A percentile compares a stretch with the other conserved stretches of the same genome.
phyloP scores from a whole-genome alignment of 2,888 invertebrate species.

The Yponomeuta malinellus region DNA sequence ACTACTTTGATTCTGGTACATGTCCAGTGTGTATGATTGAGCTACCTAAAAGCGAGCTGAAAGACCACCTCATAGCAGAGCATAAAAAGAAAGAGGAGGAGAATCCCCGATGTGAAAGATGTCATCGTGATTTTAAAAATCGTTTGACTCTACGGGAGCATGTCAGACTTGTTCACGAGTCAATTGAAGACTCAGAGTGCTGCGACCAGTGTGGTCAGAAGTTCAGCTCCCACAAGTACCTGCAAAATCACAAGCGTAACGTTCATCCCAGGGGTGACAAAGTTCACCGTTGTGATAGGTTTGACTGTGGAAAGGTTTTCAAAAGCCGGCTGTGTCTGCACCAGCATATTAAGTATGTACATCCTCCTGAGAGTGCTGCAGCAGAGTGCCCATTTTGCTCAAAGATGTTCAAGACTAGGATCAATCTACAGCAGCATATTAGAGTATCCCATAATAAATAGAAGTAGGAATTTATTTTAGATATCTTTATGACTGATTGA shows the following conservation, averaged over 20 bases:
- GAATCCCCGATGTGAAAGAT: conserved; percentile 27
- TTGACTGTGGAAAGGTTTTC: conserved; percentile 34
- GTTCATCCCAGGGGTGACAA: conserved; percentile 39
- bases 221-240: conserved; percentile 36
- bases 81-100: conserved; percentile 28
- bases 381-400: conserved; percentile 36
- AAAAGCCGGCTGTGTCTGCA: conserved; percentile 37
- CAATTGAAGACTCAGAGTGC: conserved; percentile 32
- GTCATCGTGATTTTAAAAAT: conserved; percentile 34
- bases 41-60: conserved; percentile 29
- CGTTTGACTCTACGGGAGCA: conserved; percentile 36
- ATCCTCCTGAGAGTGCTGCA: conserved; percentile 34
- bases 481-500: not conserved
- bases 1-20: conserved; percentile 21
- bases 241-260: conserved; percentile 39
- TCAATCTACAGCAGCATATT: conserved; percentile 35
- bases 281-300: conserved; percentile 28
- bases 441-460: conserved; percentile 29
- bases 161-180: conserved; percentile 37
- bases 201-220: conserved; percentile 39
- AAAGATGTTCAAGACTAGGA: conserved; percentile 35
- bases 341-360: conserved; percentile 38
- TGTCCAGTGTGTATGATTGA: conserved; percentile 36
- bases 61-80: conserved; percentile 32
- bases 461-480: not conserved